These are phyloP conservation scores for Hippocampus abdominalis DNA, from an alignment of 2,113 vertebrate genomes.

Conservation along the genomic window DNA sequence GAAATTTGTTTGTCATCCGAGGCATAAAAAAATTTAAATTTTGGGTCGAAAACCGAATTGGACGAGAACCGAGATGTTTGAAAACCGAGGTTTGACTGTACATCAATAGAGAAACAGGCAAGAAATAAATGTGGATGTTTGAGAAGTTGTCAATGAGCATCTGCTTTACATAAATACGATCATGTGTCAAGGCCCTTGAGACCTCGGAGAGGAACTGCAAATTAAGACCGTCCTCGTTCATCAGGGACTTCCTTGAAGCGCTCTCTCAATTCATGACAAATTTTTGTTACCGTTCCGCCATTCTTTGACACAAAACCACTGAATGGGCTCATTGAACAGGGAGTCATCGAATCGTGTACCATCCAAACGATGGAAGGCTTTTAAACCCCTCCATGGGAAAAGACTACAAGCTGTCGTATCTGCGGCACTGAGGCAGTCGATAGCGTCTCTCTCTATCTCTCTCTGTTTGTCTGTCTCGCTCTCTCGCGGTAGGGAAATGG, in stretches of 20 bases:
- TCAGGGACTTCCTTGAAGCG: constrained; percentile 15
- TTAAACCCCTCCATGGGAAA: constrained; percentile 59
- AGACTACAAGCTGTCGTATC: constrained; percentile 59
- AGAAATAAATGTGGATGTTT: too few relatives aligned
- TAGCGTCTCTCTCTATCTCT: constrained; percentile 48
- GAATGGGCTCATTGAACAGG: constrained; percentile 41
- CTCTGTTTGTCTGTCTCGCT: too few relatives aligned
- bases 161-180: neutral
- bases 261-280: constrained; percentile 23
- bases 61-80: too few relatives aligned
- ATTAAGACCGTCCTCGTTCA: constrained; percentile 26
- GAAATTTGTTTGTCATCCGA: too few relatives aligned
- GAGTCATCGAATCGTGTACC: constrained; percentile 46
- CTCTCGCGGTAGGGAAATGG: constrained; percentile 65
- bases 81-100: too few relatives aligned
- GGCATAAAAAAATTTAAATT: too few relatives aligned
- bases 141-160: neutral
- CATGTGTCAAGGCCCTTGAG: constrained; percentile 7
- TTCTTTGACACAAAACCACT: constrained; percentile 22
- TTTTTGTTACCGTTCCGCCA: constrained; percentile 39
- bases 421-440: constrained; percentile 47
- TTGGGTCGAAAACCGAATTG: too few relatives aligned
- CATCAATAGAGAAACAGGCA: too few relatives aligned
- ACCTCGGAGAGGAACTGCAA: constrained; percentile 20
- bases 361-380: constrained; percentile 47